Evolutionary conservation across 2,797 vertebrate genomes (phyloP), one percentile per base, ranked within the genome.

Genomic region (Saxicola maurus): DNA sequence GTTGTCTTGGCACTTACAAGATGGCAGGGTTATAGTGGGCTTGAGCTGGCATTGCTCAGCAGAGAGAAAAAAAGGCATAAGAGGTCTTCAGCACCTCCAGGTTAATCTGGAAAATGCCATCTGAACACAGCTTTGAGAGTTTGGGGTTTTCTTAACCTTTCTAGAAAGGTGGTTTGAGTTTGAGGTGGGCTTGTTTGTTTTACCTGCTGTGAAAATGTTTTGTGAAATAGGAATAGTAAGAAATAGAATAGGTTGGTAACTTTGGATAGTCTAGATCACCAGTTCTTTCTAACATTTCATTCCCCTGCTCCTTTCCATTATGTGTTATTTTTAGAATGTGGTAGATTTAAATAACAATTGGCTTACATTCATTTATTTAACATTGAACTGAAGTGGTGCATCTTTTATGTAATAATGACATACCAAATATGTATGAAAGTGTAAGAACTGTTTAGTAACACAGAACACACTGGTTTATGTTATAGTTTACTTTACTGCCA

Each of bases 191-290:
- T 51, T 24, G 12, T 27, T 9, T 43, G 33, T 55, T 43, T 10
- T 19, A 37, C 4, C 20, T 33, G 13, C 28, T 72, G 37, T 7
- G 27, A 31, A 1, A 5, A 12, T 35, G 21, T 61, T 92, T 51
- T 18, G 37, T 33, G 24, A 53, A 16, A 17, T 33, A 20, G 3
- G 49, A 53, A 59, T 23, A 76, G 11, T 21, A 56, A 60, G 13
- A 72, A 84, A 31, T n/a, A n/a, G 20, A 65, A 38, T 7, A 31
- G 4, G 7, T 20, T 57, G 13, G 13, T 69, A 31, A 25, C 4
- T 55, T 14, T 1, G 0, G 19, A 8, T 31, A 60, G 19, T 8
- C 4, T 13, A 51, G 38, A 49, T 38, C 16, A 20, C 13, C 27
- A 11, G 19, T 31, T 84, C 7, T 55, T 87, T 71, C 10, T 38